These are phyloP conservation scores for Sebastes ruberrimus DNA, from an alignment of 2,797 vertebrate species.

Conservation along the genomic window DNA sequence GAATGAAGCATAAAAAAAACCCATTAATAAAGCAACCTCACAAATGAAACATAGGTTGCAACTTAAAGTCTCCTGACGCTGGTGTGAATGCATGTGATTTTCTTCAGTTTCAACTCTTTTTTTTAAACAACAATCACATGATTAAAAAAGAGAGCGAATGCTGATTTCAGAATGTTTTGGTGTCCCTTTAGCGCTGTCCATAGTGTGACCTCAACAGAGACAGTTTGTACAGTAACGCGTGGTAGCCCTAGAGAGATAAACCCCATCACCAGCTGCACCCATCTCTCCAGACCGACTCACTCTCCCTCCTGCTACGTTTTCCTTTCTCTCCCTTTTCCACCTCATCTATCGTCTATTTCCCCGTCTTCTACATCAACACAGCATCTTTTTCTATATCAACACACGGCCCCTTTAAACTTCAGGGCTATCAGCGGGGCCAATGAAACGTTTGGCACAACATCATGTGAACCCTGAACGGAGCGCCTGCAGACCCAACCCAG, in stretches of 20 bases:
- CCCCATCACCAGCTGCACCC: constrained; percentile 91
- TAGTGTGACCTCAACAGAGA: constrained; percentile 33
- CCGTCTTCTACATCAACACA: constrained; percentile 17
- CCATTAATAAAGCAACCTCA: constrained; percentile 27
- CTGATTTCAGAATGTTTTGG: constrained; percentile 24
- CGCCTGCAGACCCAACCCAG: constrained; percentile 40
- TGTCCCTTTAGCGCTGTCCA: constrained; percentile 23
- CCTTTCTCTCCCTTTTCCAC: constrained; percentile 1
- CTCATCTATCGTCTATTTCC: neutral
- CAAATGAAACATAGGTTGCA: constrained; percentile 29
- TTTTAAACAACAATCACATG: constrained; percentile 8
- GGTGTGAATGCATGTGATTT: constrained; percentile 13
- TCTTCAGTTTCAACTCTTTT: constrained; percentile 8
- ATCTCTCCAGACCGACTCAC: constrained; percentile 82
- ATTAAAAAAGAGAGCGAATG: constrained; percentile 30
- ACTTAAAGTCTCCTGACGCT: constrained; percentile 33
- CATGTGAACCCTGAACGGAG: constrained; percentile 48
- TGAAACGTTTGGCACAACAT: constrained; percentile 49
- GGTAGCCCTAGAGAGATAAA: constrained; percentile 77
- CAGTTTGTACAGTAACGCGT: constrained; percentile 51
- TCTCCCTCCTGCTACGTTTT: constrained; percentile 48
- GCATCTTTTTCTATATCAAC: constrained; percentile 46
- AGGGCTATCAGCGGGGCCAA: constrained; percentile 26
- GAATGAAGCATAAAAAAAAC: constrained; percentile 27
- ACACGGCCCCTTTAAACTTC: constrained; percentile 50